Evolutionary conservation across 2,888 invertebrate genomes (phyloP).

Genomic region (Caenorhabditis becei): DNA sequence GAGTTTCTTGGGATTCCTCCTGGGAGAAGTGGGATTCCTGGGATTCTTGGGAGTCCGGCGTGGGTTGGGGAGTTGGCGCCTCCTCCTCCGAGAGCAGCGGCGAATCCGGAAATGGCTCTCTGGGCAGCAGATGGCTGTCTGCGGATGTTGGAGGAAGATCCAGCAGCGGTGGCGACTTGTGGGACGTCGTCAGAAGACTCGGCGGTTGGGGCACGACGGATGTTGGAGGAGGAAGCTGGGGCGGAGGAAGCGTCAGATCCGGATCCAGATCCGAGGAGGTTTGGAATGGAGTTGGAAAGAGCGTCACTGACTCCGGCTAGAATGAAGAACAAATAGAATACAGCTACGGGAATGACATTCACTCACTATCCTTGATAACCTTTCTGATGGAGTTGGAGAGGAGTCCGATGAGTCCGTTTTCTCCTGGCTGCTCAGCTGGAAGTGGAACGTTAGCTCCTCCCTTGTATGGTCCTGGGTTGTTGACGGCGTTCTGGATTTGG

Average conservation of each 20-base stretch:
- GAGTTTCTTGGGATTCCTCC: slow-evolving; percentile 81
- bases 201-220: slow-evolving; percentile 52
- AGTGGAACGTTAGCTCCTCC: slow-evolving; percentile 73
- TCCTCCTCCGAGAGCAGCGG: slow-evolving; percentile 86
- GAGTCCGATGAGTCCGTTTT: slow-evolving; percentile 81
- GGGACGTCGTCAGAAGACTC: slow-evolving; percentile 61
- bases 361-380: slow-evolving; percentile 80
- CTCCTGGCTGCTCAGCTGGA: slow-evolving; percentile 80
- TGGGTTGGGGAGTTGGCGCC: slow-evolving; percentile 84
- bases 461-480: slow-evolving; percentile 76
- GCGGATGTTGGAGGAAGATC: slow-evolving; percentile 71
- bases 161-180: slow-evolving; percentile 58
- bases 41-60: slow-evolving; percentile 81
- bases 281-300: slow-evolving; percentile 79
- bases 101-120: slow-evolving; percentile 86
- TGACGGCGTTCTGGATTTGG: slow-evolving; percentile 73
- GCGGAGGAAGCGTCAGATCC: slow-evolving; percentile 48
- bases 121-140: slow-evolving; percentile 80
- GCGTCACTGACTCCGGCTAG: slow-evolving; percentile 81
- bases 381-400: slow-evolving; percentile 80
- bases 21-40: slow-evolving; percentile 81
- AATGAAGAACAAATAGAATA: too few species aligned
- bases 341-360: neutral
- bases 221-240: slow-evolving; percentile 59
- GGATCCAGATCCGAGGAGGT: slow-evolving; percentile 72